phyloP scores from a whole-genome alignment of 2,113 vertebrate genomes.

The Nerophis lumbriciformis region DNA sequence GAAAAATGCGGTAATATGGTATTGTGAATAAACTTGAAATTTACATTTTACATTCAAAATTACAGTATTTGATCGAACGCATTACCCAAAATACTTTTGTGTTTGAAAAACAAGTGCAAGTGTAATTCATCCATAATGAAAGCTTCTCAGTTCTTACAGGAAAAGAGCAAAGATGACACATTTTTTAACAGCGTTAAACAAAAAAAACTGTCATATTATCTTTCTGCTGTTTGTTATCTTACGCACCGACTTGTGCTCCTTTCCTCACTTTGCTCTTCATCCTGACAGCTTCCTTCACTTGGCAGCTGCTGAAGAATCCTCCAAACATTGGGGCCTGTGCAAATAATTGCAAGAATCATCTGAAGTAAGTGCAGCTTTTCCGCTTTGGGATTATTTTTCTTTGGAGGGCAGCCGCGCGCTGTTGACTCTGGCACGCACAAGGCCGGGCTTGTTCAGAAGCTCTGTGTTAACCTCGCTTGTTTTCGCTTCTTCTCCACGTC shows the following conservation, averaged over 20 bases:
- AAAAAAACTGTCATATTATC: neutral
- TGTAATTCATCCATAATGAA: too few relatives aligned
- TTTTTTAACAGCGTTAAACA: too few relatives aligned
- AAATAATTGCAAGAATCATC: conserved; percentile 32
- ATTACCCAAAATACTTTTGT: too few relatives aligned
- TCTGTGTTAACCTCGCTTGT: neutral
- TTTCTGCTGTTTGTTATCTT: neutral
- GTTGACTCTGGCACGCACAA: conserved; percentile 37
- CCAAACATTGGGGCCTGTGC: conserved; percentile 15
- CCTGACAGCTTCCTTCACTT: conserved; percentile 13
- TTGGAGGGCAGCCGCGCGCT: conserved; percentile 18
- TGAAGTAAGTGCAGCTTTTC: conserved; percentile 28
- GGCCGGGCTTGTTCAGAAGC: conserved; percentile 33
- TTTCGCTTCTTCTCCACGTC: neutral
- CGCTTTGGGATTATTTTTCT: conserved; percentile 35
- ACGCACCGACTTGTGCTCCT: neutral
- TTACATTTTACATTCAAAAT: too few relatives aligned
- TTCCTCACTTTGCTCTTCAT: neutral
- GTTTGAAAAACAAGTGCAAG: too few relatives aligned
- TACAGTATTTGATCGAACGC: too few relatives aligned
- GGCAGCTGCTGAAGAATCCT: conserved; percentile 6
- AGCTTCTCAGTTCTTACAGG: too few relatives aligned
- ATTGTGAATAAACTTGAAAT: too few relatives aligned
- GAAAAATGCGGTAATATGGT: too few relatives aligned
- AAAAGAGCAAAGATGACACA: too few relatives aligned